Conservation (phyloP, 2,113 vertebrate genomes). For the Megaleporinus macrocephalus region DNA sequence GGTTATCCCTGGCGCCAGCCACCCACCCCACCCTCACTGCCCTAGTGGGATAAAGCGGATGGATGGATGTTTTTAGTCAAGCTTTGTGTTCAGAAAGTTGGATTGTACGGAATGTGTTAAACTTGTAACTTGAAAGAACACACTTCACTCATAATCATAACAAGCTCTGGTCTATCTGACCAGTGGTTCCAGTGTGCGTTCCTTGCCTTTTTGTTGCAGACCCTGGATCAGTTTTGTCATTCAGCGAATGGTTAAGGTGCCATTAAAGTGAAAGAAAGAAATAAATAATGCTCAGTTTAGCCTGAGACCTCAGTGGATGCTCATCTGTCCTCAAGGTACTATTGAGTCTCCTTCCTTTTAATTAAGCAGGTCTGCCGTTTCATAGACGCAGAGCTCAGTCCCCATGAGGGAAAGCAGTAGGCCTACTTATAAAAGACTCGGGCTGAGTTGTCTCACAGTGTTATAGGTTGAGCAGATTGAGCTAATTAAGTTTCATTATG, state of each 20-base stretch:
- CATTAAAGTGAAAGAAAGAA: not conserved
- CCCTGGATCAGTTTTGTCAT: not conserved
- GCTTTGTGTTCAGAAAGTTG: too few relatives aligned
- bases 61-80: too few relatives aligned
- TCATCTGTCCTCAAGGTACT: conserved; percentile 18
- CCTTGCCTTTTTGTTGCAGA: not conserved
- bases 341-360: not conserved
- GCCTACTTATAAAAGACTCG: conserved; percentile 1
- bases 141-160: not conserved
- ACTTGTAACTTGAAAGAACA: conserved; percentile 7
- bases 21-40: too few relatives aligned
- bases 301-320: not conserved
- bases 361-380: not conserved
- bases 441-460: conserved; percentile 4
- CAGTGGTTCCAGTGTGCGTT: not conserved
- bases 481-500: conserved; percentile 2
- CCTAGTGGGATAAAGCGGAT: too few relatives aligned
- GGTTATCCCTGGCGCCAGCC: too few relatives aligned
- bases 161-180: not conserved
- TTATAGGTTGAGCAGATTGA: conserved; percentile 23
- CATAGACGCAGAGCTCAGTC: not conserved
- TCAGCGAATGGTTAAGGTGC: not conserved
- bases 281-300: not conserved
- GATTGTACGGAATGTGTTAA: too few relatives aligned
- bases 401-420: not conserved